A percentile compares a stretch with the other conserved stretches of the same genome.
phyloP scores from a whole-genome alignment of 2,113 vertebrate species.

The Varanus komodoensis region DNA sequence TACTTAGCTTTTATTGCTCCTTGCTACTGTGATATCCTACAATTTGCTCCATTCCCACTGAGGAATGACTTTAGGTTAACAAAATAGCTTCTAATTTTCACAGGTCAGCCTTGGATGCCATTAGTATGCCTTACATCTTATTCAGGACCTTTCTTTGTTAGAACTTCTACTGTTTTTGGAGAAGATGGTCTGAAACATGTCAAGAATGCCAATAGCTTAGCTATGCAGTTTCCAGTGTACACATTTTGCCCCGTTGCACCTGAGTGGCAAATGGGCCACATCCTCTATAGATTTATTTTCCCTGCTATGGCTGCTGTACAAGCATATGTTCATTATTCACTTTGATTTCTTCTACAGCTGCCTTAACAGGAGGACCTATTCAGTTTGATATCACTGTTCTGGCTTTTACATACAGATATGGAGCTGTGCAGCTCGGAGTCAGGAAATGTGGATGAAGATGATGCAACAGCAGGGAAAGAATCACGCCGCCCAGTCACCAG shows the following conservation, averaged over 20 bases:
- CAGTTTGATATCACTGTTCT: slow-evolving; percentile 16
- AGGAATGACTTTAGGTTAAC: neutral
- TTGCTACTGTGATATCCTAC: fast-evolving
- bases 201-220: neutral
- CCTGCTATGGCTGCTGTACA: neutral
- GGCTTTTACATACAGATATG: slow-evolving; percentile 72
- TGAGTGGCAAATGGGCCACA: neutral
- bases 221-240: neutral
- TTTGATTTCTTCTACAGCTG: neutral
- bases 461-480: slow-evolving; percentile 71
- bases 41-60: neutral
- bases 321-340: too few species aligned
- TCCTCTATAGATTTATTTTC: neutral
- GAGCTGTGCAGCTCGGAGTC: slow-evolving; percentile 80
- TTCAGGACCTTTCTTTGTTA: neutral
- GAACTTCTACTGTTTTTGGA: neutral
- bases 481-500: slow-evolving; percentile 69
- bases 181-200: neutral
- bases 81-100: neutral
- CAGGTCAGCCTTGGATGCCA: neutral
- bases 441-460: slow-evolving; percentile 74
- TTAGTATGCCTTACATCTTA: neutral
- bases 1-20: neutral
- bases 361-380: neutral
- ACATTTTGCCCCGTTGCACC: neutral